Percentiles rank a stretch among this genome's conserved stretches.
phyloP scores from a whole-genome alignment of 2,888 invertebrate species.

The Blomia tropicalis region DNA sequence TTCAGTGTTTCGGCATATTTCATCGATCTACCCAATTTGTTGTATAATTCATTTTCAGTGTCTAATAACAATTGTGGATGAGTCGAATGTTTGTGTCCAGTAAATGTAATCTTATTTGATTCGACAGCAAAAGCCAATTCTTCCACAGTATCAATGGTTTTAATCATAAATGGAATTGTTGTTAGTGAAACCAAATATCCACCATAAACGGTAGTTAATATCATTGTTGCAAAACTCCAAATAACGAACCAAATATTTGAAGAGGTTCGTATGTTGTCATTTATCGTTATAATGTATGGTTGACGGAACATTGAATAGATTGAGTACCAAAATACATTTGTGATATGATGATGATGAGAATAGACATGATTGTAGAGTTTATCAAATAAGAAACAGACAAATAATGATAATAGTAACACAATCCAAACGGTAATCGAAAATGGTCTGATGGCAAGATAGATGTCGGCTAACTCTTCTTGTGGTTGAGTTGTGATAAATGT shows the following conservation, averaged over 20 bases:
- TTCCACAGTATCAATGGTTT: constrained; percentile 1
- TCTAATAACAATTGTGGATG: too few species aligned
- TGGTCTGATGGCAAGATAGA: background rate
- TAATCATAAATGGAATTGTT: background rate
- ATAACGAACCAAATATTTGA: background rate
- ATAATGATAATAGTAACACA: background rate
- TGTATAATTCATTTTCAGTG: too few species aligned
- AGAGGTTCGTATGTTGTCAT: background rate
- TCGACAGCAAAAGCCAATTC: background rate
- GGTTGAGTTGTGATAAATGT: constrained; percentile 12
- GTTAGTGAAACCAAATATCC: background rate
- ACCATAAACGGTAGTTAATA: background rate
- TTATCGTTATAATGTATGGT: background rate
- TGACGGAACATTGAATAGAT: background rate
- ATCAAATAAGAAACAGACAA: background rate
- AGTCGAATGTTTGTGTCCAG: too few species aligned
- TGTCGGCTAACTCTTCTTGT: background rate
- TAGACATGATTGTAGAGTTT: background rate
- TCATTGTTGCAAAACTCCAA: background rate
- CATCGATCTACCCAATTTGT: background rate
- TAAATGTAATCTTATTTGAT: background rate
- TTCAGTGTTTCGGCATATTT: background rate
- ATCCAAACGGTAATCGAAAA: background rate
- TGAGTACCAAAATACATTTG: background rate
- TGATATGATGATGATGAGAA: background rate